Evolutionary conservation across 2,888 invertebrate species (phyloP).

Genomic region (Cheilosia vulpina): DNA sequence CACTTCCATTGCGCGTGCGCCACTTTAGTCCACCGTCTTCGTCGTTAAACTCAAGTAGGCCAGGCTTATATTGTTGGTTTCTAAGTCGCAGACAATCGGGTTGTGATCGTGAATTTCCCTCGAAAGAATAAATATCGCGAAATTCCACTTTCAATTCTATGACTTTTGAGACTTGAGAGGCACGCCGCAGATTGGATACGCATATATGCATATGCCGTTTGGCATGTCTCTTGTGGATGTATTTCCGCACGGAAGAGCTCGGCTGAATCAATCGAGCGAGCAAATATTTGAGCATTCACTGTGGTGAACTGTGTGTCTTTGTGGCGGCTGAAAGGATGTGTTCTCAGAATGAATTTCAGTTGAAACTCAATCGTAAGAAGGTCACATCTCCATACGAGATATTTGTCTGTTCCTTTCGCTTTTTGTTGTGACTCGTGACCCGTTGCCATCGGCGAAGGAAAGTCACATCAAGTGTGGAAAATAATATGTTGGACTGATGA

Average conservation of each 20-base stretch:
- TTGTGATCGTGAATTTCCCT: slow-evolving; percentile 71
- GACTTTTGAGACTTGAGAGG: neutral
- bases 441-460: too few species aligned
- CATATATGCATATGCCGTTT: slow-evolving; percentile 23
- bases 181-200: slow-evolving; percentile 24
- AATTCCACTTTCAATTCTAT: slow-evolving; percentile 70
- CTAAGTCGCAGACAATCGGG: slow-evolving; percentile 56
- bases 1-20: slow-evolving; percentile 50
- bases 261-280: slow-evolving; percentile 19
- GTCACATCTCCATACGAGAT: neutral
- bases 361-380: neutral
- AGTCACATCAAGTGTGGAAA: too few species aligned
- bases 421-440: too few species aligned
- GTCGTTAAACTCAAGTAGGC: slow-evolving; percentile 56
- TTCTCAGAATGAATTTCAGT: slow-evolving; percentile 4
- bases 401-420: too few species aligned
- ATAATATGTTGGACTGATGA: too few species aligned
- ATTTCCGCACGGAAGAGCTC: slow-evolving; percentile 54
- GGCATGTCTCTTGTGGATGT: slow-evolving; percentile 13
- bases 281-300: slow-evolving; percentile 6
- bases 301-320: slow-evolving; percentile 15
- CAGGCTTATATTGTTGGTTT: slow-evolving; percentile 69
- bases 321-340: slow-evolving; percentile 11
- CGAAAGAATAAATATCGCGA: slow-evolving; percentile 48
- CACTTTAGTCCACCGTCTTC: slow-evolving; percentile 15